A percentile compares a stretch with the other conserved stretches of the same genome.
Evolutionary conservation across 2,113 vertebrate species (phyloP).

Genomic region (Macquaria ambigua): DNA sequence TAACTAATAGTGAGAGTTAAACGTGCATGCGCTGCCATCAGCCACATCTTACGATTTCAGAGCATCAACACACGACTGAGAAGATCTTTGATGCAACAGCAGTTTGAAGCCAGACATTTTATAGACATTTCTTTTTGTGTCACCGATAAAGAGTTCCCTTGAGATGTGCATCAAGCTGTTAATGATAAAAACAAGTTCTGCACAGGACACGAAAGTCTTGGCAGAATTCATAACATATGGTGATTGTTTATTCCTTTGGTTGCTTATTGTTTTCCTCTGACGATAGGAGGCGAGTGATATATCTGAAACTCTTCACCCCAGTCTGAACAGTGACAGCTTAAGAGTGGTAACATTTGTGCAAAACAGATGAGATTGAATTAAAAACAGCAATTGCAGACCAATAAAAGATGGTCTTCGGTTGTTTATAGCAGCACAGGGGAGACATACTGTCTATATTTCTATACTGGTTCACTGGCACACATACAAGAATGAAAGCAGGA

Average conservation of each 20-base stretch:
- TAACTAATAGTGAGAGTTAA: conserved; percentile 75
- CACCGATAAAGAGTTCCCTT: conserved; percentile 47
- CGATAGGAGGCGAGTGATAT: conserved; percentile 24
- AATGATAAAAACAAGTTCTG: conserved; percentile 41
- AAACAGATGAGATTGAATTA: conserved; percentile 38
- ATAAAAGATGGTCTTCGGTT: conserved; percentile 37
- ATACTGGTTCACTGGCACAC: conserved; percentile 14
- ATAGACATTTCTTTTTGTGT: conserved; percentile 43
- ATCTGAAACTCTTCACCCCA: neutral
- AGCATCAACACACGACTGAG: conserved; percentile 50
- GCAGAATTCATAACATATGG: conserved; percentile 58
- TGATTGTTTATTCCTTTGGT: conserved; percentile 42
- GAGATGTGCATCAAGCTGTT: conserved; percentile 50
- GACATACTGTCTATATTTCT: conserved; percentile 34
- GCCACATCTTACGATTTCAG: conserved; percentile 74
- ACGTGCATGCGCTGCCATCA: conserved; percentile 42
- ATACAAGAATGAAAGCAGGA: conserved; percentile 40
- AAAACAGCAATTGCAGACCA: conserved; percentile 21
- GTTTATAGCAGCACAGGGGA: conserved; percentile 45
- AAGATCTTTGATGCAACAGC: conserved; percentile 69
- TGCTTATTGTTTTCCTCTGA: conserved; percentile 51
- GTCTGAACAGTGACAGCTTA: conserved; percentile 20
- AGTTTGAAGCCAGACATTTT: conserved; percentile 54
- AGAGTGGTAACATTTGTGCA: conserved; percentile 24
- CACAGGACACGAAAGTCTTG: conserved; percentile 37